Base-by-base conservation (phyloP, 2,888 invertebrate genomes). In the Minunthozetes semirufus region DNA sequence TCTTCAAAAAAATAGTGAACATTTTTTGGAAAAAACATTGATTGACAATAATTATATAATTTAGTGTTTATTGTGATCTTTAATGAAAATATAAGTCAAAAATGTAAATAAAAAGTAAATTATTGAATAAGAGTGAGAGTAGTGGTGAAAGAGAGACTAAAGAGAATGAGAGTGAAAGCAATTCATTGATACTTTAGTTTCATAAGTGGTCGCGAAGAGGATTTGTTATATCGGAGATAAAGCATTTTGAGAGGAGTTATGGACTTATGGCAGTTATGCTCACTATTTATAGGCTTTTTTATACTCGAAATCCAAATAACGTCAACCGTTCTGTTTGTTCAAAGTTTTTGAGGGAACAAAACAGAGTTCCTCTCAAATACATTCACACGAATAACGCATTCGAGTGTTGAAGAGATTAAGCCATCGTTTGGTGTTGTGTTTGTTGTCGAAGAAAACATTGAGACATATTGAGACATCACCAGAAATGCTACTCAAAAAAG, bases 321-420 rank as follows among this genome's bases (percentile, higher is more conserved):
- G 59, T 59, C 59, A 59, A 59, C 59, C 50, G 59, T 29, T 59
- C 27, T 59, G 59, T 59, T 59, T 59, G 59, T 59, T 59, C 59
- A 59, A 59, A 59, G 27, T 25, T 59, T 59, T 59, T 27, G 25
- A 19, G 29, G 2, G 59, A 59, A 59, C 59, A 59, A 59, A 59
- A 59, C 59, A 59, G 59, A 59, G 59, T 25, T 59, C 59, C 59
- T 59, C 19, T 59, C 59, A 25, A 53, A 59, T 50, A 50, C 27
- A 59, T 59, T 29, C 59, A 59, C n/a, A 50, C n/a, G 19, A n/a
- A 50, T 50, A 59, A 15, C 11, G 59, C 59, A 9, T 59, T 59
- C 59, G 29, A 59, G 59, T 59, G 59, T 59, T 29, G n/a, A n/a
- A 50, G 27, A 59, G 59, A 59, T 59, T 59, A 59, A 59, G 59